These are phyloP conservation scores for Apoda limacodes DNA, from an alignment of 2,888 invertebrate species.

Conservation along the genomic window DNA sequence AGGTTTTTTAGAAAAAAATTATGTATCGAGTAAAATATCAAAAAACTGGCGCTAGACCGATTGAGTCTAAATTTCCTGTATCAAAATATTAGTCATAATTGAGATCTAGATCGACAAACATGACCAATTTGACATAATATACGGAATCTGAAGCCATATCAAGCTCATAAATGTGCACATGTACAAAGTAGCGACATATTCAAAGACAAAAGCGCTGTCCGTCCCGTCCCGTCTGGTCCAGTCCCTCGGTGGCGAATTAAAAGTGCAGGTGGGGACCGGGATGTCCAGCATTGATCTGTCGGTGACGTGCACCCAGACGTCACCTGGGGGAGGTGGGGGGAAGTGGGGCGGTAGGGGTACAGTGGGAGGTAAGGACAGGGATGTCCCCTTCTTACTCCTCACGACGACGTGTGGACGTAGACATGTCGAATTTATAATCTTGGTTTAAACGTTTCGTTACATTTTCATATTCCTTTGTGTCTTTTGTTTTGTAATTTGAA, in stretches of 20 bases:
- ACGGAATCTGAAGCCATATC: background rate
- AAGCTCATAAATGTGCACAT: background rate
- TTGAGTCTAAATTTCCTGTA: too few species aligned
- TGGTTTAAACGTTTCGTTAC: constrained; percentile 3
- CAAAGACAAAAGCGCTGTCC: constrained; percentile 22
- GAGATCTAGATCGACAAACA: too few species aligned
- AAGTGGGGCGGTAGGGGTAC: too few species aligned
- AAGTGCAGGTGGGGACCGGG: constrained; percentile 57
- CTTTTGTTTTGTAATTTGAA: too few species aligned
- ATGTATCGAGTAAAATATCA: too few species aligned
- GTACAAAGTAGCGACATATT: constrained; percentile 19
- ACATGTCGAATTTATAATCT: constrained; percentile 13
- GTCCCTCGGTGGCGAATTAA: constrained; percentile 39
- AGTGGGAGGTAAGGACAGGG: constrained; percentile 19
- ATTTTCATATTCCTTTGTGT: too few species aligned
- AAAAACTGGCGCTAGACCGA: too few species aligned
- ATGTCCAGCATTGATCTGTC: constrained; percentile 64
- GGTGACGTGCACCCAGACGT: constrained; percentile 51
- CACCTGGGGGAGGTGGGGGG: too few species aligned
- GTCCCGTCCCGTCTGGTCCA: constrained; percentile 14
- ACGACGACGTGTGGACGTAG: constrained; percentile 22
- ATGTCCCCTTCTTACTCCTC: constrained; percentile 23
- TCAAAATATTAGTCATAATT: too few species aligned
- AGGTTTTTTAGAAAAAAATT: too few species aligned
- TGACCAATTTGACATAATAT: too few species aligned